These are phyloP conservation scores for Aptenodytes patagonicus DNA, from an alignment of 2,113 vertebrate genomes.

Conservation along the genomic window DNA sequence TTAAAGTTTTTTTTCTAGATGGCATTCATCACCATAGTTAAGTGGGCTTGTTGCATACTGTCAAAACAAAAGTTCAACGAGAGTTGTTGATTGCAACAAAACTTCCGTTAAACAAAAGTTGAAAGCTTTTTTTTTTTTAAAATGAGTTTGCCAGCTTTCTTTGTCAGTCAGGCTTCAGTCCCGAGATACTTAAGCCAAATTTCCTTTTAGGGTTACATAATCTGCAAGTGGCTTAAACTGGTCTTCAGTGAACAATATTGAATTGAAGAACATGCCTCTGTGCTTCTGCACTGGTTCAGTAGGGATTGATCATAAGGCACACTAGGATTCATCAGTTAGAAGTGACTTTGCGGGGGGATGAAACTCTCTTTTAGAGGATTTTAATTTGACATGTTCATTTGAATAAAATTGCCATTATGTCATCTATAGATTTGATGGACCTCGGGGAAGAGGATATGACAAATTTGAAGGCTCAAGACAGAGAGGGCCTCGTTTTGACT, in stretches of 20 bases:
- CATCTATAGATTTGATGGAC: slow-evolving; percentile 83
- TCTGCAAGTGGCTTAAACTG: not conserved
- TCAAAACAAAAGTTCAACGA: not conserved
- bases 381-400: not conserved
- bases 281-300: not conserved
- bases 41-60: not conserved
- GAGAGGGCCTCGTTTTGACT: slow-evolving; percentile 77
- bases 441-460: slow-evolving; percentile 74
- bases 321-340: not conserved
- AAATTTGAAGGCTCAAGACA: slow-evolving; percentile 79
- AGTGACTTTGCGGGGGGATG: not conserved
- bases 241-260: not conserved
- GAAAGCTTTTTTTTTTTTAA: not conserved
- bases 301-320: not conserved
- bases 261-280: not conserved
- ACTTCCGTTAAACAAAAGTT: not conserved
- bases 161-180: not conserved
- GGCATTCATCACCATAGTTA: not conserved
- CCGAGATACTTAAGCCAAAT: not conserved
- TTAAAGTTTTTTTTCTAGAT: not conserved
- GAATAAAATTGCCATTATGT: slow-evolving; percentile 51
- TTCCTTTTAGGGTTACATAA: not conserved
- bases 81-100: not conserved
- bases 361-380: not conserved
- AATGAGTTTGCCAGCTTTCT: not conserved